phyloP scores from a whole-genome alignment of 2,113 vertebrate genomes.

The Sceloporus tristichus region DNA sequence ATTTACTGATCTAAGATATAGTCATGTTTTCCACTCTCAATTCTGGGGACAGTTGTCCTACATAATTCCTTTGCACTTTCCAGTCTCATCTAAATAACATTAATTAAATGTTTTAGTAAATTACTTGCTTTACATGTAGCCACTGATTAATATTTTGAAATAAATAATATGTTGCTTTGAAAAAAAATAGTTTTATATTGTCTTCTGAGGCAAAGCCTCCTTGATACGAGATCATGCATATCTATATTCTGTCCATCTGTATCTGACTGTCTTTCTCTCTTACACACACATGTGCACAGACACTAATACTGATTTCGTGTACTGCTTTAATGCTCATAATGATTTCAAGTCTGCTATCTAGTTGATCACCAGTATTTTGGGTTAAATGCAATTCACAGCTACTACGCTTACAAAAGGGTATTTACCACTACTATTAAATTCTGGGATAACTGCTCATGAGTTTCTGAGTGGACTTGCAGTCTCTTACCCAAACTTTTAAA shows the following conservation, averaged over 20 bases:
- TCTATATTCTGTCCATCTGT: too few relatives aligned
- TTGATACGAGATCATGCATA: too few relatives aligned
- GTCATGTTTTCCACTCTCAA: neutral
- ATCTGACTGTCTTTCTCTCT: too few relatives aligned
- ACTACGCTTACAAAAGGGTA: neutral
- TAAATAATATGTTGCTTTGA: neutral
- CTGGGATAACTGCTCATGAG: neutral
- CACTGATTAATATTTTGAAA: neutral
- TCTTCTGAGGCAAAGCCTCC: too few relatives aligned
- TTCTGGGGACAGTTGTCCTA: neutral
- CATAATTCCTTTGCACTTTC: neutral
- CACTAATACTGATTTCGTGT: neutral
- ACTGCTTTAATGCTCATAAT: neutral
- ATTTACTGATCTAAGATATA: neutral
- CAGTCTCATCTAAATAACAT: neutral
- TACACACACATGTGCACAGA: neutral
- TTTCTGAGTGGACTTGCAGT: constrained; percentile 17
- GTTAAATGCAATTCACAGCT: neutral
- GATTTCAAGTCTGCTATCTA: neutral
- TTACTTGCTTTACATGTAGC: neutral
- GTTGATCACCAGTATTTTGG: neutral
- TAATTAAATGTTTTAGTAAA: neutral
- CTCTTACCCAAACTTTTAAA: constrained; percentile 9
- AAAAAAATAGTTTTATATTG: too few relatives aligned
- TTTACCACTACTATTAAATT: neutral